Percentiles rank a stretch among this genome's conserved stretches.
These are phyloP conservation scores for Phalacrocorax carbo DNA, from an alignment of 2,113 vertebrate species.

Conservation along the genomic window DNA sequence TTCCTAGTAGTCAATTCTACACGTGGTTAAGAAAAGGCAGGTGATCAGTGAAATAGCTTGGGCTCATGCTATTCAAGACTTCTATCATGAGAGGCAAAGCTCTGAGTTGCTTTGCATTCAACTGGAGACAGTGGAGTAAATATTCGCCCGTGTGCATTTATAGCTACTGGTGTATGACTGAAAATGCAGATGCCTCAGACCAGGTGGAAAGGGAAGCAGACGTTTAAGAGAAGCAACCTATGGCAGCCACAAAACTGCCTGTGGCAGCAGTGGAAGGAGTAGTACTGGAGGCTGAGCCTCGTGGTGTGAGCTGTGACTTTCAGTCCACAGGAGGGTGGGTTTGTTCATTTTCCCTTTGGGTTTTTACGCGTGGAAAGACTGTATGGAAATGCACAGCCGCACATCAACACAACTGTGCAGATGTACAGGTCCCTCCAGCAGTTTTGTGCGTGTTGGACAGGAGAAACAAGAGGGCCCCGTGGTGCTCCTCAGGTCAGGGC, in stretches of 20 bases:
- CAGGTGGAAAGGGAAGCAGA: not conserved
- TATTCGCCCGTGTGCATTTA: not conserved
- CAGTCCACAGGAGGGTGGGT: not conserved
- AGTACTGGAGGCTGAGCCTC: not conserved
- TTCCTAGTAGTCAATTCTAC: not conserved
- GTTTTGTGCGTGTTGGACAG: not conserved
- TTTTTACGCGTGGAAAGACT: fast-evolving
- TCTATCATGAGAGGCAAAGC: not conserved
- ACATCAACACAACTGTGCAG: fast-evolving
- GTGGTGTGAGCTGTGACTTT: not conserved
- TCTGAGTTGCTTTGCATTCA: not conserved
- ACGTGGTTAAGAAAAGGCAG: not conserved
- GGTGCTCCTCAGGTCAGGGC: slow-evolving; percentile 9
- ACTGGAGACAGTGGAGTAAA: not conserved
- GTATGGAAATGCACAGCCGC: fast-evolving
- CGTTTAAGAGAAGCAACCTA: not conserved
- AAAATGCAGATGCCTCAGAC: not conserved
- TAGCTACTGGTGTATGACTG: not conserved
- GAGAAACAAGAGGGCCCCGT: not conserved
- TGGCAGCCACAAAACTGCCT: not conserved
- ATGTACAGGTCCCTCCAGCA: not conserved
- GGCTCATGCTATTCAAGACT: not conserved
- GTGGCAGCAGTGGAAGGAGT: not conserved
- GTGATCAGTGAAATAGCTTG: not conserved
- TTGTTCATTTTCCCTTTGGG: not conserved